A percentile compares a stretch with the other conserved stretches of the same genome.
phyloP scores from a whole-genome alignment of 1,140 invertebrate genomes.

The Drusus annulatus region DNA sequence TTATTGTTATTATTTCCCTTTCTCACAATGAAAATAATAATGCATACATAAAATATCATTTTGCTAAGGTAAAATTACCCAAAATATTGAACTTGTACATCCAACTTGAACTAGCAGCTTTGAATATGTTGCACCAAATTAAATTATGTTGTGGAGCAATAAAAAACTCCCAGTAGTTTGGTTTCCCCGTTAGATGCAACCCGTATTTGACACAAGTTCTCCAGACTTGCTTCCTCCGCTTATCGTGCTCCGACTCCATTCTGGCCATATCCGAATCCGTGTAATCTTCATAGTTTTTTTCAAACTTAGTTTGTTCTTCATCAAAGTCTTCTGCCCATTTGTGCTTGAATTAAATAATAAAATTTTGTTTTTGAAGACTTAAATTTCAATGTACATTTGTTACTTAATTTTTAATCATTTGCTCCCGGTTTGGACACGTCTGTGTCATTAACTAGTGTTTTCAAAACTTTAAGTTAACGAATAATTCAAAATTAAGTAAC shows the following conservation, averaged over 20 bases:
- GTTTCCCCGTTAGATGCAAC: constrained; percentile 56
- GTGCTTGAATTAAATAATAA: constrained; percentile 44
- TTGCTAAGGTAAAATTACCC: constrained; percentile 64
- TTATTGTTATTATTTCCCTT: too few species aligned
- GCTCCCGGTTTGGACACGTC: too few species aligned
- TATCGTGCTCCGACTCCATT: constrained; percentile 51
- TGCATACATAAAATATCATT: not conserved
- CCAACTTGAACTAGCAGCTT: constrained; percentile 86
- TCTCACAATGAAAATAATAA: constrained; percentile 44
- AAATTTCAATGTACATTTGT: too few species aligned
- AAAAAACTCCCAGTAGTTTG: constrained; percentile 80
- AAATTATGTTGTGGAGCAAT: constrained; percentile 79
- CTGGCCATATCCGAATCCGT: constrained; percentile 48
- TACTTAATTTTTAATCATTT: too few species aligned
- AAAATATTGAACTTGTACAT: constrained; percentile 86
- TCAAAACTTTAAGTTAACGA: too few species aligned
- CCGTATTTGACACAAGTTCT: constrained; percentile 52
- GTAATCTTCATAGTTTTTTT: constrained; percentile 58
- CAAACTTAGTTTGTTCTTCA: constrained; percentile 36
- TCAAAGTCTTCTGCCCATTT: constrained; percentile 58
- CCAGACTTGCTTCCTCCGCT: constrained; percentile 52
- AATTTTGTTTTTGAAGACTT: too few species aligned
- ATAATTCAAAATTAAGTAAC: too few species aligned
- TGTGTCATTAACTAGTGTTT: too few species aligned
- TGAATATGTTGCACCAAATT: constrained; percentile 86